Percentiles rank a stretch among this genome's conserved stretches.
phyloP scores from a whole-genome alignment of 1,140 invertebrate species.

The Heliconius hermathena region DNA sequence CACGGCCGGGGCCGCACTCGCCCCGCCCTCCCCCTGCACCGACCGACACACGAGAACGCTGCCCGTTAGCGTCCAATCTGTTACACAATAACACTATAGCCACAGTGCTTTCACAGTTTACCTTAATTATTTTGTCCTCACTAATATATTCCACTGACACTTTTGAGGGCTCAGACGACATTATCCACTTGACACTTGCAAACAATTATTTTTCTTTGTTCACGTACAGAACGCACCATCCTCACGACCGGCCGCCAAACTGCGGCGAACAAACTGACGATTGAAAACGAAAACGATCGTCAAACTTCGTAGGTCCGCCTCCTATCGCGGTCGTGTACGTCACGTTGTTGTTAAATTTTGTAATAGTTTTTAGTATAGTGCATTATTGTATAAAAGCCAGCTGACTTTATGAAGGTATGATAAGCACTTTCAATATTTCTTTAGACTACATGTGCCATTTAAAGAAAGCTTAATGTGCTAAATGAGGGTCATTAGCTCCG shows the following conservation, averaged over 20 bases:
- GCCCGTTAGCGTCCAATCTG: conserved; percentile 76
- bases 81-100: conserved; percentile 75
- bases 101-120: conserved; percentile 65
- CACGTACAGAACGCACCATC: conserved; percentile 71
- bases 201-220: conserved; percentile 73
- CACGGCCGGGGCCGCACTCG: conserved; percentile 76
- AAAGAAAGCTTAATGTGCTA: background rate
- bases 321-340: conserved; percentile 70
- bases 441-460: background rate
- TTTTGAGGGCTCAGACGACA: conserved; percentile 79
- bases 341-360: conserved; percentile 33
- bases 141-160: conserved; percentile 77
- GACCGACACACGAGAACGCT: conserved; percentile 73
- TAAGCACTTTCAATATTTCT: background rate
- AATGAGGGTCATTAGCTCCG: conserved; percentile 49
- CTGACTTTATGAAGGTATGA: background rate
- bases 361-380: background rate
- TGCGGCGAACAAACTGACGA: conserved; percentile 74
- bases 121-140: conserved; percentile 77
- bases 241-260: conserved; percentile 79
- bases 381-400: background rate
- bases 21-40: conserved; percentile 80
- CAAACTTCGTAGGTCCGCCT: conserved; percentile 77
- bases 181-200: conserved; percentile 74
- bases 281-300: conserved; percentile 60